Percentiles rank a stretch among this genome's conserved stretches.
phyloP scores from a whole-genome alignment of 2,797 vertebrate genomes.

The Cottoperca gobio region DNA sequence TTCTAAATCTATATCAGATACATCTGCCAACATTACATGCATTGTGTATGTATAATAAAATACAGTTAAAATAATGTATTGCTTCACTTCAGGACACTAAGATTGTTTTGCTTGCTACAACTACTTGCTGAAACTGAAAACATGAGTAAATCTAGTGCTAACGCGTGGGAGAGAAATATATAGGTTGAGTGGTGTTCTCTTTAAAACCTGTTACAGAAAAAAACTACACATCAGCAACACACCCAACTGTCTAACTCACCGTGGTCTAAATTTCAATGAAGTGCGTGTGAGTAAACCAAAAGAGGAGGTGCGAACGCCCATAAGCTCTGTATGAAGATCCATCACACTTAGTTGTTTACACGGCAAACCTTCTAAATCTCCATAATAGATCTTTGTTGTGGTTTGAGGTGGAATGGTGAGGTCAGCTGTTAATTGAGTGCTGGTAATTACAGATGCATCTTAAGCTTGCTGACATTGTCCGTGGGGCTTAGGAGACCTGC shows the following conservation, averaged over 20 bases:
- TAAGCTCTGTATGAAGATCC: conserved; percentile 55
- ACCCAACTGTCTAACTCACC: background rate
- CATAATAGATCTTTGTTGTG: conserved; percentile 79
- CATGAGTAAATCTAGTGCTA: background rate
- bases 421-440: conserved; percentile 81
- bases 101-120: background rate
- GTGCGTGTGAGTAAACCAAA: conserved; percentile 12
- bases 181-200: background rate
- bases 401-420: conserved; percentile 76
- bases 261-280: conserved; percentile 61
- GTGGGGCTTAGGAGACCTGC: conserved; percentile 63
- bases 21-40: conserved; percentile 18
- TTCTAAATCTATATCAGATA: conserved; percentile 10
- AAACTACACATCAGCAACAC: conserved; percentile 32
- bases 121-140: background rate
- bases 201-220: conserved; percentile 18
- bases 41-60: conserved; percentile 6
- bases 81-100: background rate
- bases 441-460: conserved; percentile 82
- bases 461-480: conserved; percentile 74
- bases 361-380: conserved; percentile 69
- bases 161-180: background rate
- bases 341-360: conserved; percentile 74
- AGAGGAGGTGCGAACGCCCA: conserved; percentile 48
- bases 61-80: background rate